A percentile compares a stretch with the other conserved stretches of the same genome.
Conservation (phyloP, 2,113 vertebrate species). For the Chionomys nivalis region DNA sequence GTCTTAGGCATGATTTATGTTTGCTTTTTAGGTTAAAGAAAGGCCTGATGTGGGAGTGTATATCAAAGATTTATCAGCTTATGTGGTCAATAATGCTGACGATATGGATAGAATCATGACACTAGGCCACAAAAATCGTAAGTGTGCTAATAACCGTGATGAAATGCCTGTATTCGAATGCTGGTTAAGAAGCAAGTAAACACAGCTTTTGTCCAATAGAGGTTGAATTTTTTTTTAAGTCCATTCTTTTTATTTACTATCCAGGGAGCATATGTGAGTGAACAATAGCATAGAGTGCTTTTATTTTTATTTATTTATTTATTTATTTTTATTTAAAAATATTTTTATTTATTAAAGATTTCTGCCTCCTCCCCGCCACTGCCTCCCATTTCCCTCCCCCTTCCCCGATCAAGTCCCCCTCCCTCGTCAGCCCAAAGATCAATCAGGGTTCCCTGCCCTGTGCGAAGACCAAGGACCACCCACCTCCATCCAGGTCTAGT, state of each 20-base stretch:
- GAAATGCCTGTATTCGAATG: not conserved
- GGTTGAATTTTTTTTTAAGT: not conserved
- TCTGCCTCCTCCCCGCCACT: too few relatives aligned
- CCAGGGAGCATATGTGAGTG: not conserved
- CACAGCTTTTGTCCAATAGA: not conserved
- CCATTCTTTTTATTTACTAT: not conserved
- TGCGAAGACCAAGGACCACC: too few relatives aligned
- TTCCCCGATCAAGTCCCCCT: too few relatives aligned
- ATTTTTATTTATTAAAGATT: too few relatives aligned
- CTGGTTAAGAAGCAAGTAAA: not conserved
- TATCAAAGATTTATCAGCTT: constrained; percentile 98
- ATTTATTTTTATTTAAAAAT: too few relatives aligned
- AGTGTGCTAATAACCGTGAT: constrained; percentile 76
- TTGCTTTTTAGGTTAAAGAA: constrained; percentile 94
- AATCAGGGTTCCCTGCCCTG: too few relatives aligned
- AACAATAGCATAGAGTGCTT: constrained; percentile 26
- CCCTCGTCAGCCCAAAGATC: too few relatives aligned
- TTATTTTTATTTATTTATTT: too few relatives aligned
- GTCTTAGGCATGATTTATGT: not conserved
- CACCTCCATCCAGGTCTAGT: too few relatives aligned
- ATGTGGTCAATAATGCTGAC: constrained; percentile 99
- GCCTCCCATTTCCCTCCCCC: too few relatives aligned
- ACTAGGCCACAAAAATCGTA: constrained; percentile 98
- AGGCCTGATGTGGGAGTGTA: constrained; percentile 98
- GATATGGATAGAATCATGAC: constrained; percentile 99